These are phyloP conservation scores for Bugula neritina DNA, from an alignment of 2,888 invertebrate genomes.

Conservation along the genomic window DNA sequence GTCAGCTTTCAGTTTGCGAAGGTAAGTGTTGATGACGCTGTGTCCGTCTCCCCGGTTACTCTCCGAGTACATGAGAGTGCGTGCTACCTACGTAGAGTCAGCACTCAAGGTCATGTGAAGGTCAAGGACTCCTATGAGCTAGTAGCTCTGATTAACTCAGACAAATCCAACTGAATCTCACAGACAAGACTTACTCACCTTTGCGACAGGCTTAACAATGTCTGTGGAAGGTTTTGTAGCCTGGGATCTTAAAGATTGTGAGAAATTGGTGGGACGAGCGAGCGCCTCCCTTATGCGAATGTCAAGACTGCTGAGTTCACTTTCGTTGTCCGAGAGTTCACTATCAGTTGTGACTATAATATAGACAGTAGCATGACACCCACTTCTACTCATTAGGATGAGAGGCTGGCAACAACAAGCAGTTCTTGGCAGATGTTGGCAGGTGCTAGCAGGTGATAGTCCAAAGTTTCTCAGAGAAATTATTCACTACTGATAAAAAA, in stretches of 20 bases:
- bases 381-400: too few relatives aligned
- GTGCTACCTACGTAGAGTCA: neutral
- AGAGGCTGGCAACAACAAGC: too few relatives aligned
- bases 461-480: too few relatives aligned
- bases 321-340: slow-evolving; percentile 1
- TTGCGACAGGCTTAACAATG: slow-evolving; percentile 3
- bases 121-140: too few relatives aligned
- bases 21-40: slow-evolving; percentile 45
- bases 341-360: slow-evolving; percentile 2
- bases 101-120: too few relatives aligned
- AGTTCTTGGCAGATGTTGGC: too few relatives aligned
- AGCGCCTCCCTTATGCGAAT: slow-evolving; percentile 10
- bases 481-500: too few relatives aligned
- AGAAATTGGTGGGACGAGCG: slow-evolving; percentile 4
- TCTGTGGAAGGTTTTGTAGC: neutral
- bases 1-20: slow-evolving; percentile 35
- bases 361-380: neutral
- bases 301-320: slow-evolving; percentile 17
- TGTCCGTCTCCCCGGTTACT: slow-evolving; percentile 41
- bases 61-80: slow-evolving; percentile 34
- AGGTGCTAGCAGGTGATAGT: too few relatives aligned
- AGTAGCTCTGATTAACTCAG: too few relatives aligned
- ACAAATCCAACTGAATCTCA: too few relatives aligned
- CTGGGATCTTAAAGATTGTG: neutral
- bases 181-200: neutral